phyloP scores from a whole-genome alignment of 2,797 vertebrate genomes.

The Botia kubotai region DNA sequence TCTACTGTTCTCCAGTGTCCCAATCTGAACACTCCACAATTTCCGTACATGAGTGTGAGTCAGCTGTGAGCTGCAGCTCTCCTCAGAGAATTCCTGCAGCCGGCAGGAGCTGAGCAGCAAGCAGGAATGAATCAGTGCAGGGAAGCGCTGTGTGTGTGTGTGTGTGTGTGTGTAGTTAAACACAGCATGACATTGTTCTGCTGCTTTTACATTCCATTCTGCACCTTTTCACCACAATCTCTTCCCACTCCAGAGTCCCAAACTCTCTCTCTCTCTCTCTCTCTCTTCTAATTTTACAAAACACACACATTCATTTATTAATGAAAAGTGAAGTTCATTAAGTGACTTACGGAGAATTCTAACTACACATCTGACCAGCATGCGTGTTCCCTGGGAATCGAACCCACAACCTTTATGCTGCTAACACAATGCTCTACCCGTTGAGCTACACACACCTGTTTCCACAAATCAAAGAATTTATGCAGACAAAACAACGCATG shows the following conservation, averaged over 20 bases:
- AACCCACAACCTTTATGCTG: too few relatives aligned
- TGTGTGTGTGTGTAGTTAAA: conserved; percentile 52
- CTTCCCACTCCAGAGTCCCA: conserved; percentile 52
- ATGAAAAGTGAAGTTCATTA: too few relatives aligned
- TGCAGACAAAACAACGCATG: not conserved
- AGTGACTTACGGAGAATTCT: too few relatives aligned
- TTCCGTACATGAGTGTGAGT: conserved; percentile 67
- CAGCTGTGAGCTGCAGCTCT: conserved; percentile 71
- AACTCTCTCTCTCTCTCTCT: conserved; percentile 19
- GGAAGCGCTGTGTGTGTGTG: not conserved
- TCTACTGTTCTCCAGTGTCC: conserved; percentile 50
- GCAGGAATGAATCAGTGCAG: conserved; percentile 75
- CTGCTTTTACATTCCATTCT: conserved; percentile 80
- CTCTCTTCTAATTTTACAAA: conserved; percentile 40
- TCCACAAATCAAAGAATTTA: conserved; percentile 32
- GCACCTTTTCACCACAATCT: conserved; percentile 72
- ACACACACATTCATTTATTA: conserved; percentile 1
- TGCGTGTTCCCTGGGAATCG: too few relatives aligned
- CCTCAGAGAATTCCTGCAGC: conserved; percentile 77
- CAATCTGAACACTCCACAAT: conserved; percentile 62
- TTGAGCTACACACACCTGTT: conserved; percentile 37
- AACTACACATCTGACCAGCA: too few relatives aligned
- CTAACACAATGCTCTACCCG: too few relatives aligned
- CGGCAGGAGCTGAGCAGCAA: conserved; percentile 75
- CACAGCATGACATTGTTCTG: conserved; percentile 80